Conservation (phyloP, 2,888 invertebrate species). For the Cheilosia vernalis region DNA sequence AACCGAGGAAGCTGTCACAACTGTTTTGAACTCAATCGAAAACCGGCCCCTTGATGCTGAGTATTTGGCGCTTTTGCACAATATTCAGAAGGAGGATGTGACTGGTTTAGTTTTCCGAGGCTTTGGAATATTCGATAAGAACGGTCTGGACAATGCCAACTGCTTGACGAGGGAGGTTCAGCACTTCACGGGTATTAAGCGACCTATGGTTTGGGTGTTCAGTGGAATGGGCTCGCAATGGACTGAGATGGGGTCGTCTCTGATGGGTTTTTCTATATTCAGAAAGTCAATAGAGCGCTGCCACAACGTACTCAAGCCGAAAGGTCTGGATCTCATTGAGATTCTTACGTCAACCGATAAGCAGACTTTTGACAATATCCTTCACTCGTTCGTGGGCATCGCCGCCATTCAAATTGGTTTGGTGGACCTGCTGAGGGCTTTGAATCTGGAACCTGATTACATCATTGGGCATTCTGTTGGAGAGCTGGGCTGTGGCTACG, state of each 20-base stretch:
- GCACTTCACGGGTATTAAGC: conserved; percentile 86
- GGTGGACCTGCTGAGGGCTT: conserved; percentile 86
- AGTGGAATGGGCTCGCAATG: conserved; percentile 96
- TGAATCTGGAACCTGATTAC: conserved; percentile 88
- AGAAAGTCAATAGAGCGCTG: conserved; percentile 87
- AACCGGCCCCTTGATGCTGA: conserved; percentile 87
- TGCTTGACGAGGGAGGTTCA: conserved; percentile 84
- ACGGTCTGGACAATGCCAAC: conserved; percentile 76
- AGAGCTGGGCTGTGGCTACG: conserved; percentile 97
- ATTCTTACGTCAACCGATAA: conserved; percentile 87
- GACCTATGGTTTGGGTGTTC: conserved; percentile 94
- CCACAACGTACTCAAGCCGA: conserved; percentile 85
- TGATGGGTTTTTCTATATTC: conserved; percentile 90
- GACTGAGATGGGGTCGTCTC: conserved; percentile 91
- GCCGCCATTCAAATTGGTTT: conserved; percentile 87
- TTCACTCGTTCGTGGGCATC: conserved; percentile 90
- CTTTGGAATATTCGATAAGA: conserved; percentile 85
- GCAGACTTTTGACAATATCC: conserved; percentile 86
- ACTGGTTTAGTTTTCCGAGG: conserved; percentile 90
- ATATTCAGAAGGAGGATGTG: conserved; percentile 85
- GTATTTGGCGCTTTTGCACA: conserved; percentile 86
- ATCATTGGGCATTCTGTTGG: conserved; percentile 96
- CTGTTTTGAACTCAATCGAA: conserved; percentile 87
- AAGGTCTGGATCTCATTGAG: conserved; percentile 86
- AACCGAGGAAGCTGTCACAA: conserved; percentile 89